Evolutionary conservation across 2,888 invertebrate genomes (phyloP).

Genomic region (Eurois occulta): DNA sequence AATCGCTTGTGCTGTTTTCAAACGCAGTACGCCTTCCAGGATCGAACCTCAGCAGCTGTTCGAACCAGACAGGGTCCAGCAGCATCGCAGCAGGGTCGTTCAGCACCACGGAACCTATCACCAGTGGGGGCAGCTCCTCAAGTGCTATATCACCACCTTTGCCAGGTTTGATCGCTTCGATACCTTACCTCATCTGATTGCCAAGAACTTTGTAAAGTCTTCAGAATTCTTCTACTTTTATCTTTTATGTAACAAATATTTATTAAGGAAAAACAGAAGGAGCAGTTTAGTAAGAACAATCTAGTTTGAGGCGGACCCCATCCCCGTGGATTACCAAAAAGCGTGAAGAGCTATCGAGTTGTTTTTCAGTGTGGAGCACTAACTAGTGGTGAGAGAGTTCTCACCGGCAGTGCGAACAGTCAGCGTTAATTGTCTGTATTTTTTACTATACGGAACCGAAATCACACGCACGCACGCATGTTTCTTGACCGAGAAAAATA

Average conservation of each 20-base stretch:
- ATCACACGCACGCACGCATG: background rate
- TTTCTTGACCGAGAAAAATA: background rate
- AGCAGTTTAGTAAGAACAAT: background rate
- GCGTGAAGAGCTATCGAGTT: background rate
- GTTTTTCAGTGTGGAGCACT: background rate
- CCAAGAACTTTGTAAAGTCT: background rate
- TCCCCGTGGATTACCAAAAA: background rate
- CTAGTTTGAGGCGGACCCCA: background rate
- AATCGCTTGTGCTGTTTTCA: conserved; percentile 36
- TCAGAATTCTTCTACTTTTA: background rate
- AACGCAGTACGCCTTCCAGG: conserved; percentile 76
- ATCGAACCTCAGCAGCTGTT: conserved; percentile 89
- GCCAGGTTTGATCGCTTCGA: conserved; percentile 77
- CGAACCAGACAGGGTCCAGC: conserved; percentile 88
- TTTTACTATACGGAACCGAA: background rate
- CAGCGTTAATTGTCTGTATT: background rate
- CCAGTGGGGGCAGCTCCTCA: conserved; percentile 88
- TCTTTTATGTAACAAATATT: background rate
- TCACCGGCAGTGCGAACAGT: background rate
- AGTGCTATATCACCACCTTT: conserved; percentile 89
- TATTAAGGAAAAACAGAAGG: background rate
- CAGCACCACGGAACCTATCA: conserved; percentile 87
- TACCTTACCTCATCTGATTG: background rate
- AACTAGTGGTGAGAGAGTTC: background rate
- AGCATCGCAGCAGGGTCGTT: conserved; percentile 88